Evolutionary conservation across 37 sponge, comb jelly and placozoan species (phyloP).

Genomic region (Eunapius fragilis): DNA sequence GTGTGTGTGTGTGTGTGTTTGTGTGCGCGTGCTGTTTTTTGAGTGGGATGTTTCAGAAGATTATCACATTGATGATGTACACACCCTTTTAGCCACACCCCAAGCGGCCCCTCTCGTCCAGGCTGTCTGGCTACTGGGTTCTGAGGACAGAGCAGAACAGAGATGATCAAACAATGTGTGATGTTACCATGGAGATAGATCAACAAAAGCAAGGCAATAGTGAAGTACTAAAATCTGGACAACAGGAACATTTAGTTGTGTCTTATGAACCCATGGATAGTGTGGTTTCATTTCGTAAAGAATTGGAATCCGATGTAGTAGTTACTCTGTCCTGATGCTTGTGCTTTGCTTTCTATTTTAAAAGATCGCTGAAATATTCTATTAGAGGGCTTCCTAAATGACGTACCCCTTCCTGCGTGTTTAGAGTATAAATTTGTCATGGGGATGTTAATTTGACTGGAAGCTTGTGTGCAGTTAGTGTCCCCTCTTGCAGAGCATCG

Average conservation of each 20-base stretch:
- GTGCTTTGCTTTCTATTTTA: background rate
- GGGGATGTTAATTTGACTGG: background rate
- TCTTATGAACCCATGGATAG: background rate
- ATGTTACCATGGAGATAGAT: background rate
- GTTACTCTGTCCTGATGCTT: background rate
- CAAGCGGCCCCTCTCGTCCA: conserved; percentile 32
- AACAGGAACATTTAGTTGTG: background rate
- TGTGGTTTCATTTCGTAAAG: background rate
- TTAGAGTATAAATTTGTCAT: background rate
- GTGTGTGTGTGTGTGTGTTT: background rate
- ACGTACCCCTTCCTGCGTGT: background rate
- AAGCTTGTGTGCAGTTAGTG: too few relatives aligned
- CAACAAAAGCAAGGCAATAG: background rate
- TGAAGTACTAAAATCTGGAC: background rate
- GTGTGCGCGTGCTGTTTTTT: too few relatives aligned
- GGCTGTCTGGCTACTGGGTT: conserved; percentile 35
- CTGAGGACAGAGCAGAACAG: background rate
- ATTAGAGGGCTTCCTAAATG: background rate
- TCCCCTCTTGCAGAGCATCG: background rate
- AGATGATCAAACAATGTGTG: background rate
- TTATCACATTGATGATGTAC: background rate
- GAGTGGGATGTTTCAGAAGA: background rate
- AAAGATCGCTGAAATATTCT: too few relatives aligned
- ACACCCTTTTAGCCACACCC: background rate
- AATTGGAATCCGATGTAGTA: background rate